Evolutionary conservation across 2,797 vertebrate species (phyloP), one percentile per base, ranked within the genome.

Genomic region (Cryptoblepharus egeriae): DNA sequence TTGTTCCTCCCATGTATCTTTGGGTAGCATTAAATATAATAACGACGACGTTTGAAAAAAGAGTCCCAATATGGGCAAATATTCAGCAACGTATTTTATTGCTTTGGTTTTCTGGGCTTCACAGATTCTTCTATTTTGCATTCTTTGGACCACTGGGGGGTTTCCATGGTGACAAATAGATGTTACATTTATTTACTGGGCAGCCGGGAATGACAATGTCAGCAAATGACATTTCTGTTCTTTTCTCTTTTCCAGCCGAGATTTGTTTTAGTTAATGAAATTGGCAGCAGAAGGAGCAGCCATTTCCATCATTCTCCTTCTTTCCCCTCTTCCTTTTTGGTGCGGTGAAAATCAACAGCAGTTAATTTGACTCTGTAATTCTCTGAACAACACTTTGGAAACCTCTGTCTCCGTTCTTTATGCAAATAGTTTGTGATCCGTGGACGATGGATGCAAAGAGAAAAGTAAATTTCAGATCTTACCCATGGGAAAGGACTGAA

Each of bases 111-210:
- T 87, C 85, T 89, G 86, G 76, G 86, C 86, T 89, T 90, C 85
- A 91, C 90, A 90, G 83, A 93, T 93, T 87, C 87, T 65, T 85
- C 79, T 90, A 84, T 87, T 93, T 89, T 92, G 91, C 83, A 91
- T 93, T 88, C 84, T 95, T 83, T 49, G 90, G 88, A 89, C 84
- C 86, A 85, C 64, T 82, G 64, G 65, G 89, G 86, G 55, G 92
- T 96, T 96, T 95, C 95, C 94, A 93, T 96, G 92, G 93, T 90
- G 91, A 96, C 91, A 87, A 95, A 93, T 91, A 92, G 92, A 92
- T 81, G 79, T 89, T 91, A 85, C 90, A 75, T 94, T 95, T 96
- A 91, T 96, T 96, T 95, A 94, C 89, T 89, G 90, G 94, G 83
- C 90, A 93, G 79, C 88, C 81, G 85, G 93, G 92, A 94, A 93